phyloP scores from a whole-genome alignment of 2,113 vertebrate species.

The Stomatorhinus ivindoensis region DNA sequence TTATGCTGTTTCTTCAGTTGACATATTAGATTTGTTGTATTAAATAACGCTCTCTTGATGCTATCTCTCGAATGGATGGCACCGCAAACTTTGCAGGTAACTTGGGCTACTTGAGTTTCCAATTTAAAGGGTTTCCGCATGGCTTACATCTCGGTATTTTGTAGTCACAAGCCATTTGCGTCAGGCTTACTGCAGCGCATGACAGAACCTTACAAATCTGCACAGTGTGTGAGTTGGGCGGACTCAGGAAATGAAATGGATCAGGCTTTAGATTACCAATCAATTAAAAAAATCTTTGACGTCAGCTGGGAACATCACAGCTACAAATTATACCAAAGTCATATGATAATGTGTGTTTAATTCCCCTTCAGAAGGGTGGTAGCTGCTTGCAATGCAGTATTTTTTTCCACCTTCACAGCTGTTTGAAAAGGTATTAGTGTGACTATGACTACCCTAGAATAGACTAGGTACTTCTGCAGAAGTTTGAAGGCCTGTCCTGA shows the following conservation, averaged over 20 bases:
- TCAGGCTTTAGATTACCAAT: background rate
- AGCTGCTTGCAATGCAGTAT: background rate
- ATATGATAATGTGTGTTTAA: background rate
- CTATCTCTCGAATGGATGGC: background rate
- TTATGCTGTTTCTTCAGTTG: background rate
- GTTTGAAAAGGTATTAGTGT: background rate
- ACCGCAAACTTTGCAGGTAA: background rate
- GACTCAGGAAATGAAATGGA: background rate
- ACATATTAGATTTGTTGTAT: background rate
- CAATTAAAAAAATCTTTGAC: background rate
- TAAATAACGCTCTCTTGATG: background rate
- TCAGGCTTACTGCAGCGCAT: too few relatives aligned
- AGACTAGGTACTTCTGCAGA: background rate
- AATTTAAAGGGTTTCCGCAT: background rate
- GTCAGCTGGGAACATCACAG: background rate
- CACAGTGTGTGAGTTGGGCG: background rate
- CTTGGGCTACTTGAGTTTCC: background rate
- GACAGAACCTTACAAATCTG: background rate
- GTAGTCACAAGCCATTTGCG: background rate
- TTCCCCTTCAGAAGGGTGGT: background rate
- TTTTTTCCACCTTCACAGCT: background rate
- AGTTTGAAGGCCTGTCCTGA: background rate
- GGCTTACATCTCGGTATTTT: background rate
- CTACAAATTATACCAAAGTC: background rate
- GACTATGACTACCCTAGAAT: background rate